phyloP scores from a whole-genome alignment of 2,888 invertebrate genomes.

The Priocnemis perturbator region DNA sequence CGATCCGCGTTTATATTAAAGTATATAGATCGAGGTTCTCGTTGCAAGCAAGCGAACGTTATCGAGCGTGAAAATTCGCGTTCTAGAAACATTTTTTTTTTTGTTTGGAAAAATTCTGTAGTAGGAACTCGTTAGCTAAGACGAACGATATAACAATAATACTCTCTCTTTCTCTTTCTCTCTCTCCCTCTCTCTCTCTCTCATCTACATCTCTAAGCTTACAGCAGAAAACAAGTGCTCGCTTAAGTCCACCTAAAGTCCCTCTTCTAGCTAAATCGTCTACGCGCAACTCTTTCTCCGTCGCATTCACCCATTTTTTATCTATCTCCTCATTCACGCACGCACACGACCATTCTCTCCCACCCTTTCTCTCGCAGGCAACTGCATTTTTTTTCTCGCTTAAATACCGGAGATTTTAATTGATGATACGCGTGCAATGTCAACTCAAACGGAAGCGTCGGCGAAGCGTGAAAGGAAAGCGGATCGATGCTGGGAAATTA shows the following conservation, averaged over 20 bases:
- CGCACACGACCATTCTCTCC: conserved; percentile 1
- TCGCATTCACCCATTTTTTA: background rate
- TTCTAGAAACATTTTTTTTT: background rate
- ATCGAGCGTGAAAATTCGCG: no score
- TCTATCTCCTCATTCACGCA: background rate
- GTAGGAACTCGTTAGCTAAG: conserved; percentile 3
- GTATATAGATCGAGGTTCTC: no score
- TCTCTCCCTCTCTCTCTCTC: background rate
- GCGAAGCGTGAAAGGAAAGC: conserved; percentile 1
- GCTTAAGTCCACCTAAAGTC: conserved; percentile 1
- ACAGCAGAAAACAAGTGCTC: conserved; percentile 1
- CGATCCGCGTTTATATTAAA: no score
- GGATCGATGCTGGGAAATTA: conserved; percentile 3
- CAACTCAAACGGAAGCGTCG: conserved; percentile 2
- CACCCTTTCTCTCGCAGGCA: conserved; percentile 11
- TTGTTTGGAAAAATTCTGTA: background rate
- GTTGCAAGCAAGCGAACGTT: no score
- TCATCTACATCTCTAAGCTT: background rate
- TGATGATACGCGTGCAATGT: conserved; percentile 2
- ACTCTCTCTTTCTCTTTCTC: background rate
- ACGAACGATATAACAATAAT: background rate
- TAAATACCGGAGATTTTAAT: conserved; percentile 1
- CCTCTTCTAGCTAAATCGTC: background rate
- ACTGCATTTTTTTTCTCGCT: conserved; percentile 1
- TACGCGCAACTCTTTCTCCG: background rate